Evolutionary conservation across 2,113 vertebrate genomes (phyloP), one percentile per base, ranked within the genome.

Genomic region (Brachyhypopomus gauderio): DNA sequence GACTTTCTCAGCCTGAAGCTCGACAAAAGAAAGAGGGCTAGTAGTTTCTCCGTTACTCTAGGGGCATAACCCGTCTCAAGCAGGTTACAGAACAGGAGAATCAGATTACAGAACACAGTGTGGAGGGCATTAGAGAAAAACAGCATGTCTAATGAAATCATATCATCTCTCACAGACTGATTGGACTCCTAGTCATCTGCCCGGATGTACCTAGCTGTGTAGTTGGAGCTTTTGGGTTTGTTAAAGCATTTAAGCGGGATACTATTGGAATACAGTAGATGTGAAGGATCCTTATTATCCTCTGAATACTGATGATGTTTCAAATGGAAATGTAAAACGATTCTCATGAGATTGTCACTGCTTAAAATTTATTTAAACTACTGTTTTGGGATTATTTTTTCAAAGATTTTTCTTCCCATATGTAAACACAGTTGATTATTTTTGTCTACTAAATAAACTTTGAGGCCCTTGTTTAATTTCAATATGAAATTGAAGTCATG

Each of bases 361-460:
- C 19, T 41, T 22, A 3, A 52, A 52, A 41, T 19, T 17, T 36
- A 20, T 64, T 64, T 36, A 34, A 67, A 38, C 34, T 20, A 36
- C 34, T 67, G 7, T 67, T 81, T 81, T 75, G 55, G 66, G 74
- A n/a, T 48, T 4, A 66, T 30, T 64, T 8, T 23, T 23, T 30
- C 30, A 27, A 41, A 52, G 38, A 12, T 63, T 66, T 66, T 30
- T 6, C 60, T 72, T 73, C 36, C 75, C 52, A 70, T 41, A 22
- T 69, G 62, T 63, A 78, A 75, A 71, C 41, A 41, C 30, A 19
- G 55, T 78, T 74, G 67, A 73, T 80, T 60, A 73, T 72, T 77
- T 77, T 72, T 59, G 34, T 14, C 64, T 48, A 75, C 60, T 64
- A 69, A 52, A 75, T 75, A 69, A 73, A 36, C 70, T 72, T 64